Percentiles rank a stretch among this genome's conserved stretches.
Evolutionary conservation across 2,113 vertebrate genomes (phyloP).

Genomic region (Passerina amoena): DNA sequence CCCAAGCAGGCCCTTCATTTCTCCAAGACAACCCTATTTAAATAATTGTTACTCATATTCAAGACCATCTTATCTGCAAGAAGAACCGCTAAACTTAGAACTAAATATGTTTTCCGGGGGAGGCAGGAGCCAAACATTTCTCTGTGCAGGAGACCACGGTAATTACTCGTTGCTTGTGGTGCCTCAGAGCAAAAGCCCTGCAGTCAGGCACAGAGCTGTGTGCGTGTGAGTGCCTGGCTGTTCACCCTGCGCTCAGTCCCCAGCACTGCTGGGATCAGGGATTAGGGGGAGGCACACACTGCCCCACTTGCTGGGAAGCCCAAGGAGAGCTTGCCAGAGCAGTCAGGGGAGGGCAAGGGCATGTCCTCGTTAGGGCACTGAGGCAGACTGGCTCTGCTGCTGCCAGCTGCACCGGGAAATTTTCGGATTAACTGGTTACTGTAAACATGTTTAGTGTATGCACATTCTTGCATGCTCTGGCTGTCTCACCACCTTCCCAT

Average conservation of each 20-base stretch:
- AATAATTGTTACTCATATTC: neutral
- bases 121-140: neutral
- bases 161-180: neutral
- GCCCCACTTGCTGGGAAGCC: neutral
- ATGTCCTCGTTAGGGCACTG: fast-evolving
- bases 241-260: fast-evolving
- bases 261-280: neutral
- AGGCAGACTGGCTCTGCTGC: neutral
- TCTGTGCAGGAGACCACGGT: neutral
- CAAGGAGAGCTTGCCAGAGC: neutral
- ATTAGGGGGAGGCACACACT: neutral
- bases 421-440: neutral
- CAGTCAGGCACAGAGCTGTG: neutral
- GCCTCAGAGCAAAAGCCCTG: neutral
- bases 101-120: neutral
- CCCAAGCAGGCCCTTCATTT: neutral
- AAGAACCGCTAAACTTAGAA: neutral
- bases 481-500: neutral
- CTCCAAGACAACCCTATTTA: neutral
- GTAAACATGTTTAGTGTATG: neutral
- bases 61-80: conserved; percentile 30
- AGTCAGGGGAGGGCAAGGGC: neutral
- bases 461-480: neutral
- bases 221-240: fast-evolving
- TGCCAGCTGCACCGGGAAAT: neutral